A percentile compares a stretch with the other conserved stretches of the same genome.
phyloP scores from a whole-genome alignment of 2,113 vertebrate species.

The Takifugu bimaculatus region DNA sequence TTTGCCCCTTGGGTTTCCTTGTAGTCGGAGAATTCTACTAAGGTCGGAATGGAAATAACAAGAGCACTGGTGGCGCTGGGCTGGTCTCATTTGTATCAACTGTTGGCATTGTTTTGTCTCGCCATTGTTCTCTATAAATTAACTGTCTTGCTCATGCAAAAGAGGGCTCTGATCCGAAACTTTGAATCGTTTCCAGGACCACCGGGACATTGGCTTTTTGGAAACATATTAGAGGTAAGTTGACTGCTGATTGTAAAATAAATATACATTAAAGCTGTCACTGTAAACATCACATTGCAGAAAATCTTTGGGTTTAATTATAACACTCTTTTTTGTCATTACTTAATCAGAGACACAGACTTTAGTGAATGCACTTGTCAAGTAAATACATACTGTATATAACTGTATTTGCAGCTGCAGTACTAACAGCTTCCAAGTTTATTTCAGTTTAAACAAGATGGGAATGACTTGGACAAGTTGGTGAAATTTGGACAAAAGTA shows the following conservation, averaged over 20 bases:
- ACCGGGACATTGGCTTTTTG: slow-evolving; percentile 44
- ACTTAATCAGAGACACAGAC: neutral
- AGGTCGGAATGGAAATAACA: slow-evolving; percentile 25
- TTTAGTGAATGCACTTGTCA: neutral
- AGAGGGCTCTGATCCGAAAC: neutral
- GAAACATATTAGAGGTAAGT: slow-evolving; percentile 34
- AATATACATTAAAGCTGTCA: neutral
- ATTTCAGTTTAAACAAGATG: slow-evolving; percentile 70
- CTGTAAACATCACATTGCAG: neutral
- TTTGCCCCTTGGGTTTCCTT: too few relatives aligned
- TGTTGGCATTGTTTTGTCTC: slow-evolving; percentile 18
- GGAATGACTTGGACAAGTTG: slow-evolving; percentile 62
- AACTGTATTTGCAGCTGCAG: neutral
- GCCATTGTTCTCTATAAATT: slow-evolving; percentile 7
- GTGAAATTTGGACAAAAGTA: slow-evolving; percentile 67
- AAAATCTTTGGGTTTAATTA: neutral
- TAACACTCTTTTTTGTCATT: neutral
- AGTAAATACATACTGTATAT: too few relatives aligned
- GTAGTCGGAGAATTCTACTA: too few relatives aligned
- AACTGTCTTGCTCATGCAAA: neutral
- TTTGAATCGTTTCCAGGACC: slow-evolving; percentile 31
- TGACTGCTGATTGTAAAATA: too few relatives aligned
- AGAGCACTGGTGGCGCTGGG: neutral
- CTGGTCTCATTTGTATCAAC: slow-evolving; percentile 2
- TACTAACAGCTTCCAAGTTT: slow-evolving; percentile 1